Base-by-base conservation (phyloP, 92 coral and sea anemone species). In the Umimayanthus chanpuru region DNA sequence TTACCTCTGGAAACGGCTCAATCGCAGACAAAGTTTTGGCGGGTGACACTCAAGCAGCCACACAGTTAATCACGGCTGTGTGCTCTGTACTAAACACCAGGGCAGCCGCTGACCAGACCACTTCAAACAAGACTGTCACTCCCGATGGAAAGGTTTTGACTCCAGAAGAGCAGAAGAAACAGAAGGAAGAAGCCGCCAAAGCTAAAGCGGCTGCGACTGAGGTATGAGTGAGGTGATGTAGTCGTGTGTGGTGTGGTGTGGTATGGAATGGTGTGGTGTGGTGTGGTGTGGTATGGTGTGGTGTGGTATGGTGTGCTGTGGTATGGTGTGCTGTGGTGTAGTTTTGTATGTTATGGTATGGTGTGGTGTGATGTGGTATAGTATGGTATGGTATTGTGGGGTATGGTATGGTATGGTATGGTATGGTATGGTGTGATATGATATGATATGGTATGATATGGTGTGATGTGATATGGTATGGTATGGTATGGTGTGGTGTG, bases 1-100 rank as follows among this genome's bases (percentile, higher is more conserved):
- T 93, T 36, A 82, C 82, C 2, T 86, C 92, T n/a, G 36, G 58
- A 12, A 88, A 94, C 20, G 93, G 96, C 4, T 53, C 89, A 2
- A 86, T 94, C 26, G 90, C 82, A 4, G 91, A 94, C 91, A 92
- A 88, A 91, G 85, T 85, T 74, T 82, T 92, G 8, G 91, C 94
- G 2, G 94, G 96, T n/a, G 88, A 94, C 77, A 71, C 87, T 20
- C 94, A 94, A 23, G 91, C 92, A 21, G 88, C 93, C 7, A 85
- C 93, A 9, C 96, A 94, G 78, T 68, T 92, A 15, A 80, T 92
- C 21, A 85, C 87, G 9, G 47, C 94, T 21, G 66, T 82, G 16
- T 68, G 86, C 20, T 85, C 93, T 41, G 78, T 77, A 47, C 89
- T 94, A 6, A 94, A 86, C 32, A 50, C 29, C 29, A 73, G 56